Base-by-base conservation (phyloP, 2,888 invertebrate species). In the Pterostichus madidus region DNA sequence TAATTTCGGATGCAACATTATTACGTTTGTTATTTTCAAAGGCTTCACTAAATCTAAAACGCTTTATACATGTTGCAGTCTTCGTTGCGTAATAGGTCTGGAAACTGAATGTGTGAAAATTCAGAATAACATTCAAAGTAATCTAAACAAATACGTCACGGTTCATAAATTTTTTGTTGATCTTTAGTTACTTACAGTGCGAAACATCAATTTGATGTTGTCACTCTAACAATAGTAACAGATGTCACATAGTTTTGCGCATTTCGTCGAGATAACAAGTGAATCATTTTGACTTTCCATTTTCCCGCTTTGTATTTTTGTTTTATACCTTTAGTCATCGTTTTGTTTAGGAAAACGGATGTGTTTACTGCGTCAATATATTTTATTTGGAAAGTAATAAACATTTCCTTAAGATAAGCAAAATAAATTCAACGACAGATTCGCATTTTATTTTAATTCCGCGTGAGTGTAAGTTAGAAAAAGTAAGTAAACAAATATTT, bases 91-190 rank as follows among this genome's bases (percentile, higher is more conserved):
- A 44, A 39, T 15, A 71, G 44, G 31, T 44, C 44, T 17, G 10
- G 5, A 44, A 15, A 71, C 44, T 17, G 10, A 15, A 44, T 44
- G 68, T 71, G 68, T 71, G 68, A 71, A 71, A 71, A 44, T 71
- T 71, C 31, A 17, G 44, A 71, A 71, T 44, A 64, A 35, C 64
- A 44, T 71, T 71, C 64, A 61, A 53, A 17, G 31, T 71, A 46
- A 71, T 71, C 68, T 71, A 71, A 71, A 71, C 17, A 71, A 71
- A 39, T 71, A 71, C 68, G 68, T 71, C 68, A 71, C 44, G 68
- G 15, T 71, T 71, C 68, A 71, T 46, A 71, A 44, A 17, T 15
- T 71, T 71, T 71, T 71, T 71, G 68, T 71, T 71, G 68, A 39
- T 71, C 17, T 17, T 8, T 11, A 56, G 56, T 39, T 32, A 35